phyloP scores from a whole-genome alignment of 1,140 invertebrate genomes.

The Dinothrombium tinctorium region DNA sequence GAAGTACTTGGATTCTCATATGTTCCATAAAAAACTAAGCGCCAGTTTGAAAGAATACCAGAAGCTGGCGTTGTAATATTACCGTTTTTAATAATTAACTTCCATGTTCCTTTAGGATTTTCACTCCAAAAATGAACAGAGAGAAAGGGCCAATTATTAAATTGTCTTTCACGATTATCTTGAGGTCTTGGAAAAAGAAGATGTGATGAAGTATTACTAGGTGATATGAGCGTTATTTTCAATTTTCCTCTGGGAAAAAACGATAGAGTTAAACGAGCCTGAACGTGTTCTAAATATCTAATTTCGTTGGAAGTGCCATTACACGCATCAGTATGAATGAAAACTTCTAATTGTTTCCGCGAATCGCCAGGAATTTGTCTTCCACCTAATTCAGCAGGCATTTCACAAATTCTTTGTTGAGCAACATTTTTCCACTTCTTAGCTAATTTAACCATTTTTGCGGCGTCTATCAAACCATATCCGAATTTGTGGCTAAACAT shows the following conservation, averaged over 20 bases:
- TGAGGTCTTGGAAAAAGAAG: conserved; percentile 71
- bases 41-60: conserved; percentile 14
- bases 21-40: conserved; percentile 15
- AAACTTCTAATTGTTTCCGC: conserved; percentile 11
- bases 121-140: conserved; percentile 99
- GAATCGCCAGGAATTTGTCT: conserved; percentile 8
- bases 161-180: conserved; percentile 80
- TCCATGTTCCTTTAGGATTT: conserved; percentile 81
- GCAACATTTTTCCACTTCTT: conserved; percentile 88
- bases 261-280: conserved; percentile 83
- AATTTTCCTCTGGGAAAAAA: conserved; percentile 71
- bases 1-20: conserved; percentile 8
- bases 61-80: not conserved
- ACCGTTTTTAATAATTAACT: conserved; percentile 25
- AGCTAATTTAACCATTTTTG: conserved; percentile 85
- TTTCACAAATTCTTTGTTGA: conserved; percentile 46
- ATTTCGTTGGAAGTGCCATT: conserved; percentile 62
- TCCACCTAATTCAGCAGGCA: conserved; percentile 4
- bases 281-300: conserved; percentile 89
- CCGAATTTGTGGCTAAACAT: conserved; percentile 71
- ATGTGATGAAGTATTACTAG: conserved; percentile 68
- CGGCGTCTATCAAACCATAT: conserved; percentile 90
- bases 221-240: conserved; percentile 81
- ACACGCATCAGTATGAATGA: conserved; percentile 75
- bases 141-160: conserved; percentile 99